phyloP scores from a whole-genome alignment of 2,888 invertebrate genomes.

The Electrophaes corylata region DNA sequence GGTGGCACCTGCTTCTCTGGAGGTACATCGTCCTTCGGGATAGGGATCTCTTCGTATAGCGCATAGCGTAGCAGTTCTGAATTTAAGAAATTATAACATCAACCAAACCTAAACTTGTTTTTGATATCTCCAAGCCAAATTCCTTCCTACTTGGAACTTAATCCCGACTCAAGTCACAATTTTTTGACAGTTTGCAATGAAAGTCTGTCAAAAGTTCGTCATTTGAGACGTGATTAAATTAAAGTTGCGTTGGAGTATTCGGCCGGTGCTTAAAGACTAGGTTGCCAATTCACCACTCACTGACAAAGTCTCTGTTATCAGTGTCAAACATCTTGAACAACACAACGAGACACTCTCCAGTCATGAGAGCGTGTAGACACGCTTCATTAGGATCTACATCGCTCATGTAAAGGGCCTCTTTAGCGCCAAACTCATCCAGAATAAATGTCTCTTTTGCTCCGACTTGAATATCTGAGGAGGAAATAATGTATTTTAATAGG shows the following conservation, averaged over 20 bases:
- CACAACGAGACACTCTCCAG: constrained; percentile 64
- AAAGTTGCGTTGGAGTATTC: too few species aligned
- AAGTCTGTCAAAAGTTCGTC: too few species aligned
- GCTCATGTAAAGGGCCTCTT: constrained; percentile 74
- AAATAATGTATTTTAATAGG: not conserved
- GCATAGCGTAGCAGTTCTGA: constrained; percentile 65
- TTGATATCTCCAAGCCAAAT: too few species aligned
- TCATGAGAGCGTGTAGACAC: constrained; percentile 62
- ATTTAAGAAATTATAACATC: too few species aligned
- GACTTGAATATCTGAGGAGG: constrained; percentile 59
- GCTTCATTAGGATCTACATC: constrained; percentile 77
- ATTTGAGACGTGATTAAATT: too few species aligned
- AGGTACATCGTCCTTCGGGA: constrained; percentile 70
- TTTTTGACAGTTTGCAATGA: too few species aligned
- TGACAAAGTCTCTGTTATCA: constrained; percentile 65
- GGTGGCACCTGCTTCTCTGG: constrained; percentile 72
- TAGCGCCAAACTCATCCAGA: constrained; percentile 53
- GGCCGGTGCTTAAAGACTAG: too few species aligned
- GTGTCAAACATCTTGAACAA: constrained; percentile 72
- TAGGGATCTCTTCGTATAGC: constrained; percentile 72
- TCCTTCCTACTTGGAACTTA: too few species aligned
- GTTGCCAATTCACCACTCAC: constrained; percentile 54
- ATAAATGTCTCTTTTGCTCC: constrained; percentile 65
- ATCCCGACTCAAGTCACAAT: too few species aligned
- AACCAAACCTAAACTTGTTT: too few species aligned